Percentiles rank a stretch among this genome's conserved stretches.
Evolutionary conservation across 2,888 invertebrate species (phyloP).

Genomic region (Platycnemis pennipes): DNA sequence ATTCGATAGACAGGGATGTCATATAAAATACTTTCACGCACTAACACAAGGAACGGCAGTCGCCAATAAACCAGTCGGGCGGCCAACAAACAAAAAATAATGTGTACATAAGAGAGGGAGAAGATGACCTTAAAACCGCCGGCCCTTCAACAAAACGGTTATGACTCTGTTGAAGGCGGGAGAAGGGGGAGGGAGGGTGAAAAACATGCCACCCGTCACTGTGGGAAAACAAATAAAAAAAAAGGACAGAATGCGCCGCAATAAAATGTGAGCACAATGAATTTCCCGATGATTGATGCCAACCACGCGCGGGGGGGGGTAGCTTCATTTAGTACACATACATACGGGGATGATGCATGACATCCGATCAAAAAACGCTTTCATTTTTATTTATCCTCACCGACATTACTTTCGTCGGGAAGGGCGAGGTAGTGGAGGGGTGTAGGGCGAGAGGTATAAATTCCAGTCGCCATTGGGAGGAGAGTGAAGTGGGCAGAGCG

Average conservation of each 20-base stretch:
- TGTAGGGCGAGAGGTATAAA: not conserved
- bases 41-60: not conserved
- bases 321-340: constrained; percentile 18
- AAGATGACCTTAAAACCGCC: not conserved
- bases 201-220: not conserved
- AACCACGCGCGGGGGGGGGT: not conserved
- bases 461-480: not conserved
- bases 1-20: constrained; percentile 6
- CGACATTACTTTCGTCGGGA: constrained; percentile 4
- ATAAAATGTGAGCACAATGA: constrained; percentile 21
- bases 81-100: not conserved
- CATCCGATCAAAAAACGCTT: constrained; percentile 56
- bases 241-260: not conserved
- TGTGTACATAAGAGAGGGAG: not conserved
- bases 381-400: not conserved
- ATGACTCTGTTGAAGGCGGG: not conserved
- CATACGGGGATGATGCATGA: constrained; percentile 25
- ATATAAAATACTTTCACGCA: not conserved
- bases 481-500: not conserved
- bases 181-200: not conserved
- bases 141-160: not conserved
- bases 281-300: constrained; percentile 29
- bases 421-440: not conserved
- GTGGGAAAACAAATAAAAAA: not conserved
- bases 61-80: not conserved